Base-by-base conservation (phyloP, 2,888 invertebrate genomes). In the Plebejus argus region DNA sequence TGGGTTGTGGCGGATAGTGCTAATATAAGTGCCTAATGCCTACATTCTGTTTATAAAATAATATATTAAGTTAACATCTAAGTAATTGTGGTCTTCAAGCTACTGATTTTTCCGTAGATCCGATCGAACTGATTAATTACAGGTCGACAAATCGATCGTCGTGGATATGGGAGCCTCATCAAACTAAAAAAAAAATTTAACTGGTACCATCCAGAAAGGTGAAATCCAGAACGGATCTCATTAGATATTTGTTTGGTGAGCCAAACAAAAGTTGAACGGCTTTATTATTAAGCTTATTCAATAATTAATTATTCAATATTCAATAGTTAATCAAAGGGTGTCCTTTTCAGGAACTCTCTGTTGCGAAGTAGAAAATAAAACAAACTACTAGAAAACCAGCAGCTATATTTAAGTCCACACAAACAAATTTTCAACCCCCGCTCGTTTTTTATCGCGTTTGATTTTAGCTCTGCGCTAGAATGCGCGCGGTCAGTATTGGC, bases 401-500 rank as follows among this genome's bases (percentile, higher is more conserved):
- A 18, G 18, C 18, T 28, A 66, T 15, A 61, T 61, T 61, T 28
- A 6, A 33, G 28, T 66, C 6, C 66, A 66, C 1, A 33, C 23
- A 61, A 61, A 61, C 28, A 66, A 66, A 66, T 66, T 66, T 66
- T 66, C 66, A 66, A 28, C 1, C 28, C 66, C 66, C 15, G 28
- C 66, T 66, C 66, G 66, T 33, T 66, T 66, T 66, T 66, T 28
- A 66, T 28, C 66, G 28, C 28, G 66, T 66, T 66, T 66, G 39
- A 72, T 72, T 72, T 72, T 39, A 72, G 12, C 39, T 71, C 39
- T 6, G 23, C 72, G 72, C 45, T 53, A 45, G 74, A 28, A 45
- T 15, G 53, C 28, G 15, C 15, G 23, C 28, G 23, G 49, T 53
- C 28, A 74, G 49, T 12, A 23, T 74, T 23, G 49, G 18, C 53